Evolutionary conservation across 2,113 vertebrate genomes (phyloP).

Genomic region (Amia ocellicauda): DNA sequence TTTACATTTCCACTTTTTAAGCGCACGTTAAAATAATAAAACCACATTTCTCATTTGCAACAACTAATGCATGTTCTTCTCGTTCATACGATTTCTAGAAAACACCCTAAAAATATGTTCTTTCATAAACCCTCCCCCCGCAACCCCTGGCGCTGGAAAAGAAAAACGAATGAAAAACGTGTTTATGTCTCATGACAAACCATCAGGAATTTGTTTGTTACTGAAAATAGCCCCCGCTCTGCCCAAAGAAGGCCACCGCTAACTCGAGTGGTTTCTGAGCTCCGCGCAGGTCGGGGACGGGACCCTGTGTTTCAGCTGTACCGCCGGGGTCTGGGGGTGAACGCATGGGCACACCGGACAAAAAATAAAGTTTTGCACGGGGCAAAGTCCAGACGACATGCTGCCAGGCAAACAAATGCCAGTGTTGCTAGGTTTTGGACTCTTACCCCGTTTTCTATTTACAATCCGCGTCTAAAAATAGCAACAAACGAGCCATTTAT

Average conservation of each 20-base stretch:
- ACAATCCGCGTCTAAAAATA: constrained; percentile 54
- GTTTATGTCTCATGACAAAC: background rate
- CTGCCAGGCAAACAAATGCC: constrained; percentile 40
- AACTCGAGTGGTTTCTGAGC: too few relatives aligned
- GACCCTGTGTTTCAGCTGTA: too few relatives aligned
- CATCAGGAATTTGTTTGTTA: background rate
- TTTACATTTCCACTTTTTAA: too few relatives aligned
- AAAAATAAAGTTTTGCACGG: background rate
- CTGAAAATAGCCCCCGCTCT: background rate
- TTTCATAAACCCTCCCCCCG: background rate
- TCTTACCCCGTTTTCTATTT: constrained; percentile 50
- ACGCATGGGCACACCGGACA: too few relatives aligned
- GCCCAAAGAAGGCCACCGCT: background rate
- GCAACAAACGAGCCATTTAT: constrained; percentile 52
- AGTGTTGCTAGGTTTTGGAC: constrained; percentile 52
- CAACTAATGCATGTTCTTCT: background rate
- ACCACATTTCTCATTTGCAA: background rate
- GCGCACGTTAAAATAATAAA: too few relatives aligned
- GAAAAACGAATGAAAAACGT: background rate
- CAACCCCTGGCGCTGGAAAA: background rate
- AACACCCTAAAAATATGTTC: too few relatives aligned
- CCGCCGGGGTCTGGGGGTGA: too few relatives aligned
- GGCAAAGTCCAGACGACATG: background rate
- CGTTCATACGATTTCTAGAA: too few relatives aligned
- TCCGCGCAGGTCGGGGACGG: too few relatives aligned